Evolutionary conservation across 2,113 vertebrate species (phyloP).

Genomic region (Platycercus adscitus): DNA sequence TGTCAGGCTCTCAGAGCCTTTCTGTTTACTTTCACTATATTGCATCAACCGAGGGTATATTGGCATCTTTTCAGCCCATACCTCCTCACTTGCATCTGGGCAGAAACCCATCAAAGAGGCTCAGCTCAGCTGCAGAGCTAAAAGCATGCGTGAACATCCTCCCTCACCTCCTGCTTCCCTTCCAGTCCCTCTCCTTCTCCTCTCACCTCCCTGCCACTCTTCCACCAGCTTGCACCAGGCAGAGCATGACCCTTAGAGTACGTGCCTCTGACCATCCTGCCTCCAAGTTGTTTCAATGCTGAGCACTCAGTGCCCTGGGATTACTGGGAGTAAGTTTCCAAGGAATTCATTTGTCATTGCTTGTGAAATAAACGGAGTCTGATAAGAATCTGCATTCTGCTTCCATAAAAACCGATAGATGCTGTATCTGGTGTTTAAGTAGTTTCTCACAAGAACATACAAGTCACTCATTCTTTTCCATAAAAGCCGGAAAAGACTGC

Average conservation of each 20-base stretch:
- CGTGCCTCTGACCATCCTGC: slow-evolving; percentile 21
- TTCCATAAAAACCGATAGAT: slow-evolving; percentile 50
- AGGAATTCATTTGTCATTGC: slow-evolving; percentile 60
- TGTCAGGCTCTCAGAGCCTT: neutral
- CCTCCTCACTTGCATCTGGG: neutral
- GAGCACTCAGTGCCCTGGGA: neutral
- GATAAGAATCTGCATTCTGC: slow-evolving; percentile 66
- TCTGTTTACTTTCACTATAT: neutral
- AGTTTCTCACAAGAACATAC: slow-evolving; percentile 61
- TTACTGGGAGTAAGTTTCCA: slow-evolving; percentile 11
- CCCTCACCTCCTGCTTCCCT: neutral
- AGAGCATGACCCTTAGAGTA: slow-evolving; percentile 1
- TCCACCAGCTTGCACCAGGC: neutral
- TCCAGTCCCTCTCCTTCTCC: neutral
- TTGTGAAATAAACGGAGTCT: slow-evolving; percentile 26
- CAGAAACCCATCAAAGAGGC: neutral
- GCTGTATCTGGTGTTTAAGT: slow-evolving; percentile 34
- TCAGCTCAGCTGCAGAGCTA: neutral
- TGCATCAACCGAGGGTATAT: rapidly evolving
- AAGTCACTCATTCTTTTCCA: slow-evolving; percentile 60
- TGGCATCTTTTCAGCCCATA: neutral
- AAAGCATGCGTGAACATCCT: neutral
- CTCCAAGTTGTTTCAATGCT: neutral
- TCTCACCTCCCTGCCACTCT: neutral
- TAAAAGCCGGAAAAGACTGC: slow-evolving; percentile 66